Evolutionary conservation across 2,888 invertebrate species (phyloP).

Genomic region (Phalera bucephala): DNA sequence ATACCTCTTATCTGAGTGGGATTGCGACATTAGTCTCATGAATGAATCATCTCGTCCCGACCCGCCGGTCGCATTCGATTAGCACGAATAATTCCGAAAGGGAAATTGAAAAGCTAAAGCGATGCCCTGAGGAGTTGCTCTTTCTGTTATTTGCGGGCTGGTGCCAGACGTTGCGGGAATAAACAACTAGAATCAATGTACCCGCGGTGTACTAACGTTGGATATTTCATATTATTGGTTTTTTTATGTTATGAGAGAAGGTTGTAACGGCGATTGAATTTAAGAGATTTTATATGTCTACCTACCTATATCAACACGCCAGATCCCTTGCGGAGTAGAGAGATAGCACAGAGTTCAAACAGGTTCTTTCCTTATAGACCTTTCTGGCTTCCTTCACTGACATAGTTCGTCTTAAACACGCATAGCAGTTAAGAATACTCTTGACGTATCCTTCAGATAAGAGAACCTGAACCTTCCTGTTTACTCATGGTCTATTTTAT

Average conservation of each 20-base stretch:
- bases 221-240: slow-evolving; percentile 36
- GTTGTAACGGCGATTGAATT: too few relatives aligned
- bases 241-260: not conserved
- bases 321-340: too few relatives aligned
- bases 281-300: too few relatives aligned
- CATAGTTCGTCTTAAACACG: too few relatives aligned
- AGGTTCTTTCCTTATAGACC: too few relatives aligned
- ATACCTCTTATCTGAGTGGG: slow-evolving; percentile 64
- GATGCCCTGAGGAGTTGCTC: slow-evolving; percentile 80
- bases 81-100: slow-evolving; percentile 82
- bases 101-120: slow-evolving; percentile 83
- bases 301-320: too few relatives aligned
- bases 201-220: slow-evolving; percentile 40
- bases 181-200: slow-evolving; percentile 59
- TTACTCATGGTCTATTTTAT: too few relatives aligned
- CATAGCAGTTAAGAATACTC: too few relatives aligned
- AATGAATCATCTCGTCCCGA: slow-evolving; percentile 76
- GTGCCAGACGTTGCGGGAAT: slow-evolving; percentile 62
- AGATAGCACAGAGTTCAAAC: too few relatives aligned
- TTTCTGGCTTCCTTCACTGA: too few relatives aligned
- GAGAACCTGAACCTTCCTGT: too few relatives aligned
- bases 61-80: slow-evolving; percentile 76
- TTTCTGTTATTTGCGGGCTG: slow-evolving; percentile 79
- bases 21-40: slow-evolving; percentile 76
- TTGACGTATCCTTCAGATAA: too few relatives aligned